These are phyloP conservation scores for Apaloderma vittatum DNA, from an alignment of 2,113 vertebrate genomes.

Conservation along the genomic window DNA sequence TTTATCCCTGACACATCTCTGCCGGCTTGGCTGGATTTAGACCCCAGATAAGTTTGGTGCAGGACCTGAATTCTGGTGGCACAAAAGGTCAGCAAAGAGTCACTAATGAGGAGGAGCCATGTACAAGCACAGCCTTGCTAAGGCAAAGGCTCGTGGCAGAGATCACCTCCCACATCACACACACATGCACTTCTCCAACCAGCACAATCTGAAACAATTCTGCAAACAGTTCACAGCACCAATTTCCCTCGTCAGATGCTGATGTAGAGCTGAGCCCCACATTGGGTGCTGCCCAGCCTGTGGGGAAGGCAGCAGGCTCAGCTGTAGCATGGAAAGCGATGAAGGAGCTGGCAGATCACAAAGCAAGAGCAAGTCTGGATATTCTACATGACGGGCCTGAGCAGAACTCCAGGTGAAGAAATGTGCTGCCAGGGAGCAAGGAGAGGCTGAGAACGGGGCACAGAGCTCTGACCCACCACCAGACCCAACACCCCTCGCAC, in stretches of 20 bases:
- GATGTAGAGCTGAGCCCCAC: not conserved
- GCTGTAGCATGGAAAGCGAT: not conserved
- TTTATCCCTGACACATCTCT: constrained; percentile 61
- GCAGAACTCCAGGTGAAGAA: not conserved
- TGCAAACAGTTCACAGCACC: not conserved
- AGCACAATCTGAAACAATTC: not conserved
- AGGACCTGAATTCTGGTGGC: constrained; percentile 19
- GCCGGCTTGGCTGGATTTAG: constrained; percentile 42
- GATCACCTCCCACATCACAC: not conserved
- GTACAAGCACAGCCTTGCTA: not conserved
- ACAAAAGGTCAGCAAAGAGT: constrained; percentile 21
- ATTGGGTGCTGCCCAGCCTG: not conserved
- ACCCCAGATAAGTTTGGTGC: constrained; percentile 47
- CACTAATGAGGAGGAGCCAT: not conserved
- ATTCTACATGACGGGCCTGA: not conserved
- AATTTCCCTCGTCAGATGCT: not conserved
- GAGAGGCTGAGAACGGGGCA: not conserved
- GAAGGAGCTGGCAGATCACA: not conserved
- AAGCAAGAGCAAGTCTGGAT: not conserved
- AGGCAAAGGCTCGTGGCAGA: not conserved
- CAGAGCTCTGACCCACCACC: not conserved
- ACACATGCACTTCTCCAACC: not conserved
- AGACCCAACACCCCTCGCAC: not conserved
- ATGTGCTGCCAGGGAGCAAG: not conserved
- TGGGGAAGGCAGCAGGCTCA: not conserved